Conservation (phyloP, 2,888 invertebrate species). For the Cerastis leucographa region DNA sequence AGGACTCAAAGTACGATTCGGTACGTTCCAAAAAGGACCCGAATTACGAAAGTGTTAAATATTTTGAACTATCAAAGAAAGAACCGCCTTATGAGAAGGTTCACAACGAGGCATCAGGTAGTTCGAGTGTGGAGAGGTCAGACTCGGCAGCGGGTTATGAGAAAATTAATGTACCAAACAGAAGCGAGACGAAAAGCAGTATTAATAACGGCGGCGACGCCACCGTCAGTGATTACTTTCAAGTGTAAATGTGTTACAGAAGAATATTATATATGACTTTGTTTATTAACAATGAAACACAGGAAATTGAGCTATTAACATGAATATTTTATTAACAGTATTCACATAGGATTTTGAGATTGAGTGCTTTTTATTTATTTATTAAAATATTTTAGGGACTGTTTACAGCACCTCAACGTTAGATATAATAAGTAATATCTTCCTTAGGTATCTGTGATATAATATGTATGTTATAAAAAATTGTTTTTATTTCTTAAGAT, state of each 20-base stretch:
- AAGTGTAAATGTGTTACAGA: constrained; percentile 78
- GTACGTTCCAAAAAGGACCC: constrained; percentile 92
- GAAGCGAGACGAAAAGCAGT: constrained; percentile 83
- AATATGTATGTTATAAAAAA: constrained; percentile 81
- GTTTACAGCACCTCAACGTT: constrained; percentile 83
- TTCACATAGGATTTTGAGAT: constrained; percentile 78
- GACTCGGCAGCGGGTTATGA: constrained; percentile 87
- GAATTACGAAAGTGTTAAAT: constrained; percentile 95
- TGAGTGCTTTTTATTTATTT: constrained; percentile 84
- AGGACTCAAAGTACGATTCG: constrained; percentile 94
- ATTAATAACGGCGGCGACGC: constrained; percentile 84
- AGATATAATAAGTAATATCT: constrained; percentile 83
- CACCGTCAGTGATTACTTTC: constrained; percentile 88
- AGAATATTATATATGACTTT: constrained; percentile 56
- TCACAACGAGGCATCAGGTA: constrained; percentile 77
- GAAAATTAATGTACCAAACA: constrained; percentile 82
- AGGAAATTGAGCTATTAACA: constrained; percentile 71
- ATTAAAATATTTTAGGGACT: constrained; percentile 75
- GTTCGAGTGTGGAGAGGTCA: constrained; percentile 79
- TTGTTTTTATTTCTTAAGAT: constrained; percentile 77
- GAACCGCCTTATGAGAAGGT: constrained; percentile 93
- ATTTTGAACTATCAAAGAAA: constrained; percentile 90
- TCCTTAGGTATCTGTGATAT: constrained; percentile 90
- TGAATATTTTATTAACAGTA: constrained; percentile 74
- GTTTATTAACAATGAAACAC: constrained; percentile 58